Evolutionary conservation across 2,888 invertebrate genomes (phyloP), one percentile per base, ranked within the genome.

Genomic region (Ceraclea dissimilis): DNA sequence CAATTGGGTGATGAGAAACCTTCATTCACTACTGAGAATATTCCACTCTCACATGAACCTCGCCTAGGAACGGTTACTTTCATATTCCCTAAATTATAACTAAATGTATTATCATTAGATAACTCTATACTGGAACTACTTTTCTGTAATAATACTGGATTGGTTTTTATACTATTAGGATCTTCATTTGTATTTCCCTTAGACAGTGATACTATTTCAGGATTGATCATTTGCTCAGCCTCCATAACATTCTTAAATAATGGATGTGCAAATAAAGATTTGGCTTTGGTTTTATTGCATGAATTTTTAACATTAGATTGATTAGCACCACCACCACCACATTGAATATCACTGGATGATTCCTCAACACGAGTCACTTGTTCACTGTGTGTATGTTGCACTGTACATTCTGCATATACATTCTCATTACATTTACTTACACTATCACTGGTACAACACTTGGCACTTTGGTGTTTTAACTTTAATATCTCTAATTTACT

Each of bases 31-130:
- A 89, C 90, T 54, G 90, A 90, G 79, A 90, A 93, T 69, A 93
- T 92, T 18, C 93, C 93, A 64, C 89, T 89, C 70, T 93, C 93
- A 69, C 91, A 91, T 18, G 91, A 92, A 56, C 89, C 92, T 48
- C 91, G 81, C 17, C 91, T 75, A 31, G 84, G 78, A n/a, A 85
- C 71, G n/a, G 68, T 54, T 65, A 63, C 63, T 64, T 57, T 66
- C 64, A 56, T 63, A 67, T 70, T 66, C 22, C 65, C 59, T 44
- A 66, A 65, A 26, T 57, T 50, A 19, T 59, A 52, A 19, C 61
- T 44, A 34, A 62, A 59, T 46, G 64, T 59, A 51, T 50, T 53
- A 17, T 64, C 65, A 19, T 63, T 62, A 1, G 65, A 63, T 39
- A 65, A 56, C 52, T 64, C 64, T 51, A 64, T 63, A 61, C 64